Evolutionary conservation across 2,113 vertebrate species (phyloP).

Genomic region (Gnathonemus longibarbis): DNA sequence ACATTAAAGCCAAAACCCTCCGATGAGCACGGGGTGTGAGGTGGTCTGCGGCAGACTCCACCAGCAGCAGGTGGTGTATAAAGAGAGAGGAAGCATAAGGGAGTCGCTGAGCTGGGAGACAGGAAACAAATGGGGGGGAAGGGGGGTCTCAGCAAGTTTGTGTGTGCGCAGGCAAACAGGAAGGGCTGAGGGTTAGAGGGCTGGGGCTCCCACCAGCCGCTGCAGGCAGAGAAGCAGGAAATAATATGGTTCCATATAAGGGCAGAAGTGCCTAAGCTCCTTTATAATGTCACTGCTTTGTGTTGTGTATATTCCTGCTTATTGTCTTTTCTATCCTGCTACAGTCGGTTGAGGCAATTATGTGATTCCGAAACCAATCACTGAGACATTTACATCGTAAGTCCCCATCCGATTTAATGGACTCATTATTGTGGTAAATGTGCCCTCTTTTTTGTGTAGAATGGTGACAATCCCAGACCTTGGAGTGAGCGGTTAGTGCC

Average conservation of each 20-base stretch:
- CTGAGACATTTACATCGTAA: background rate
- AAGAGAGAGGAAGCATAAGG: background rate
- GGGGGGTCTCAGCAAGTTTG: background rate
- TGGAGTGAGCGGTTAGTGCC: background rate
- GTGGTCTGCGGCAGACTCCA: background rate
- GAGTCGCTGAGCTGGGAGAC: background rate
- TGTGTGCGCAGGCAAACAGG: background rate
- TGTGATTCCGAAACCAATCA: background rate
- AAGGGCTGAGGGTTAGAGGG: background rate
- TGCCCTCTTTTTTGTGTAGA: background rate
- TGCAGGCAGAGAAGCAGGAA: background rate
- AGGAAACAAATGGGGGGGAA: slow-evolving; percentile 1
- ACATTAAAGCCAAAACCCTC: background rate
- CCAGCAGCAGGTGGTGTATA: slow-evolving; percentile 2
- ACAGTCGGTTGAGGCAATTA: background rate
- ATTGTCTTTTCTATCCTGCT: background rate
- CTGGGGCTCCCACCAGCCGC: background rate
- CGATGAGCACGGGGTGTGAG: background rate
- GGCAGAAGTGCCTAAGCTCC: background rate
- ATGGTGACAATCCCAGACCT: background rate
- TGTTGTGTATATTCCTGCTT: background rate
- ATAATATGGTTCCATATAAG: background rate
- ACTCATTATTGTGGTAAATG: slow-evolving; percentile 11
- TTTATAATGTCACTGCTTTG: background rate
- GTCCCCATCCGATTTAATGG: background rate